Evolutionary conservation across 2,888 invertebrate species (phyloP), one percentile per base, ranked within the genome.

Genomic region (Drosophila merina): DNA sequence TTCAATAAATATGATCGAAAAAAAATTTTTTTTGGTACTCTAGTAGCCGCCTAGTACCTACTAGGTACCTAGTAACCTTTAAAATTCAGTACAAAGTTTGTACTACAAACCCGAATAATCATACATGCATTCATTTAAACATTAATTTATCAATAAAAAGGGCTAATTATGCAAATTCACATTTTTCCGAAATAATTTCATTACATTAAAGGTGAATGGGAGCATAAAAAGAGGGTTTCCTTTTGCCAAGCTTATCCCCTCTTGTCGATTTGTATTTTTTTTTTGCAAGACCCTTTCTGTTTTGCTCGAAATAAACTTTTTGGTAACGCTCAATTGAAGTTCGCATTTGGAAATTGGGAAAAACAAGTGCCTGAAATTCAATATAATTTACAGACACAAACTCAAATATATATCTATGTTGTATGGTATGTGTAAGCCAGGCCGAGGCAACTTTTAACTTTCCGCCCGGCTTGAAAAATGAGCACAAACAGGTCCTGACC

Each of bases 281-380:
- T 30, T 40, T 12, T n/a, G 5, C n/a, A 36, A 36, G 36, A n/a
- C 33, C 9, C 42, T 42, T 25, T 10, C 56, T 51, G 50, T 68
- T 56, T 48, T 42, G 14, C 36, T 38, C 25, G 33, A 12, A 50
- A 51, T 12, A 69, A 78, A 76, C 40, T 75, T 78, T 71, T 40
- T 71, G 52, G 56, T 54, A 58, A 62, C 12, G 62, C 51, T 59
- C 68, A 77, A 77, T 77, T 74, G 75, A 75, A 75, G 74, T 58
- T 68, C 63, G 63, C 71, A 77, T 79, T 79, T 56, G 60, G 36
- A 76, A 76, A 63, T 63, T 81, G 72, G 79, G 58, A 48, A 72
- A 72, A 78, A 56, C 74, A 72, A 77, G 54, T 59, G 47, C 60
- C 48, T 57, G 57, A 70, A 77, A 77, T 66, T 74, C 63, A 77